Percentiles rank a stretch among this genome's conserved stretches.
Evolutionary conservation across 2,113 vertebrate species (phyloP).

Genomic region (Chaetura pelagica): DNA sequence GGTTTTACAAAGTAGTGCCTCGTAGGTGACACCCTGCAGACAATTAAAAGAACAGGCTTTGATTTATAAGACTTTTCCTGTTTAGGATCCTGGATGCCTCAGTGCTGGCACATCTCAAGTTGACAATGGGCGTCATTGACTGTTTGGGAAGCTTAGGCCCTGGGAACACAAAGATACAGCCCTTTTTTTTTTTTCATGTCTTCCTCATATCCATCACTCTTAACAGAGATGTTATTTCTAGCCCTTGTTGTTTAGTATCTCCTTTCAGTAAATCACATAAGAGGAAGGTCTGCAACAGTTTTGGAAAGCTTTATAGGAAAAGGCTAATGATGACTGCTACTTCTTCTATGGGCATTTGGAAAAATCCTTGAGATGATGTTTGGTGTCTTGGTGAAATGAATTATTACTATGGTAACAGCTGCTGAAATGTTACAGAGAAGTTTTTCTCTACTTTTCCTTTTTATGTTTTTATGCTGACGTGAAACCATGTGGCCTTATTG

Average conservation of each 20-base stretch:
- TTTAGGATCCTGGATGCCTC: background rate
- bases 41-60: background rate
- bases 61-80: background rate
- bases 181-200: background rate
- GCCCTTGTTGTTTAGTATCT: background rate
- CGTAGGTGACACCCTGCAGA: background rate
- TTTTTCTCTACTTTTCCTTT: background rate
- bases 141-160: background rate
- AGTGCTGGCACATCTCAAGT: background rate
- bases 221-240: slow-evolving; percentile 6
- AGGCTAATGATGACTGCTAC: slow-evolving; percentile 19
- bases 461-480: background rate
- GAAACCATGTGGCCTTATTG: background rate
- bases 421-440: slow-evolving; percentile 11
- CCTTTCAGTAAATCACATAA: slow-evolving; percentile 7
- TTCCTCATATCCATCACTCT: background rate
- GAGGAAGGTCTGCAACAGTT: slow-evolving; percentile 34
- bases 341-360: background rate
- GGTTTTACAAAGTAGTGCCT: background rate
- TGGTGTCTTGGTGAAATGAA: background rate
- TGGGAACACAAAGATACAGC: background rate
- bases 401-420: slow-evolving; percentile 64
- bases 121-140: background rate
- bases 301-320: background rate
- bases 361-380: slow-evolving; percentile 57